phyloP scores from a whole-genome alignment of 2,113 vertebrate species.

The Paramisgurnus dabryanus region DNA sequence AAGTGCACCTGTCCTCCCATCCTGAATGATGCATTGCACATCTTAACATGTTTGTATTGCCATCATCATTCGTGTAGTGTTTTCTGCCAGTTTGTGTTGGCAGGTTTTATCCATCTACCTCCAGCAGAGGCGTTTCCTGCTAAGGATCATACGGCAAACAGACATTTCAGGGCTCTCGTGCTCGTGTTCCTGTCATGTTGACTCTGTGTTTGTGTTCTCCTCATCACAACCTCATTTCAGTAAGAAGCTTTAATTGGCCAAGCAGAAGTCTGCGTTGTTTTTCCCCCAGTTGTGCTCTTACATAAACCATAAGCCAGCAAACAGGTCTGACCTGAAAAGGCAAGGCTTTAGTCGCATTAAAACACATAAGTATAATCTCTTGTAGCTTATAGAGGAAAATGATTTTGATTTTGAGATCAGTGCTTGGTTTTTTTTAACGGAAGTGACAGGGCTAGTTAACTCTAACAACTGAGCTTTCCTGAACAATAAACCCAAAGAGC shows the following conservation, averaged over 20 bases:
- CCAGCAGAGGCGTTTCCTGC: no score
- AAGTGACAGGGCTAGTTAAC: slow-evolving; percentile 73
- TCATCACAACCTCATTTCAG: slow-evolving; percentile 14
- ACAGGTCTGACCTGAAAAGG: slow-evolving; percentile 54
- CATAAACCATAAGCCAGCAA: slow-evolving; percentile 36
- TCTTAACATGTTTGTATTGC: neutral
- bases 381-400: slow-evolving; percentile 1
- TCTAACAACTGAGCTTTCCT: slow-evolving; percentile 72
- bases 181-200: neutral
- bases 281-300: slow-evolving; percentile 3
- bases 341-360: neutral
- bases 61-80: slow-evolving; percentile 1
- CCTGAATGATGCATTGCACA: slow-evolving; percentile 6
- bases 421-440: slow-evolving; percentile 47
- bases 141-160: no score
- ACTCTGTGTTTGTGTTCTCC: neutral
- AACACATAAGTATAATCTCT: slow-evolving; percentile 1
- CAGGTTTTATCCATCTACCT: neutral
- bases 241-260: slow-evolving; percentile 16
- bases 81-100: slow-evolving; percentile 11
- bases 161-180: no score
- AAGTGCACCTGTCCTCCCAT: neutral
- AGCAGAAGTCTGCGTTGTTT: slow-evolving; percentile 1
- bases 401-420: slow-evolving; percentile 17
- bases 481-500: slow-evolving; percentile 74